phyloP scores from a whole-genome alignment of 2,888 invertebrate genomes.

The Rhopalosiphum nymphaeae region DNA sequence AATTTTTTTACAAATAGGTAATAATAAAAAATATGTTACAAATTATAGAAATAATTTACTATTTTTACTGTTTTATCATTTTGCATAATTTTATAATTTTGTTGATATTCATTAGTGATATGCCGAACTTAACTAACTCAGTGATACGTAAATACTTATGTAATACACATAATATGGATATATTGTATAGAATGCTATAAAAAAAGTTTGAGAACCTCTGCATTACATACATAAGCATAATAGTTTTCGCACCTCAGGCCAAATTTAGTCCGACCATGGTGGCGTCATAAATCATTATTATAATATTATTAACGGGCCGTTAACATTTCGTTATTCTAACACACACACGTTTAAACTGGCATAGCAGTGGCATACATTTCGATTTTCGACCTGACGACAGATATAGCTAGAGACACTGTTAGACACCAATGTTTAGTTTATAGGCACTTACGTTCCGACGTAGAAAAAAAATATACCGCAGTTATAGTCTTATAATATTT shows the following conservation, averaged over 20 bases:
- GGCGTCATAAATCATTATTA: constrained; percentile 10
- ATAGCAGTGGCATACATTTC: neutral
- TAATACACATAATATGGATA: neutral
- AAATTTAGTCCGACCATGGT: neutral
- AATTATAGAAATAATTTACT: neutral
- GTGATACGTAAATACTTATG: neutral
- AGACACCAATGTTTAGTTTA: neutral
- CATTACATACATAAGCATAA: neutral
- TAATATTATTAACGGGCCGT: constrained; percentile 22
- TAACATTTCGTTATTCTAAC: constrained; percentile 5
- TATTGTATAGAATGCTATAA: neutral
- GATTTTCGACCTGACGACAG: neutral
- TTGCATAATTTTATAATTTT: neutral
- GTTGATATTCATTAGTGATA: neutral
- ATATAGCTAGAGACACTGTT: neutral
- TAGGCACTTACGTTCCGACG: neutral
- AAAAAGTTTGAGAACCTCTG: neutral
- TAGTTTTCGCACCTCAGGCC: neutral
- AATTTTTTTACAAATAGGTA: neutral
- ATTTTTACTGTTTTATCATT: neutral
- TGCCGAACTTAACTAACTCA: neutral
- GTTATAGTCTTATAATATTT: neutral
- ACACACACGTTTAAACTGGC: neutral
- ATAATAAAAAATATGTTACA: neutral
- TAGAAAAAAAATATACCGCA: neutral